A percentile compares a stretch with the other conserved stretches of the same genome.
Conservation (phyloP, 2,113 vertebrate species). For the Callipepla squamata region DNA sequence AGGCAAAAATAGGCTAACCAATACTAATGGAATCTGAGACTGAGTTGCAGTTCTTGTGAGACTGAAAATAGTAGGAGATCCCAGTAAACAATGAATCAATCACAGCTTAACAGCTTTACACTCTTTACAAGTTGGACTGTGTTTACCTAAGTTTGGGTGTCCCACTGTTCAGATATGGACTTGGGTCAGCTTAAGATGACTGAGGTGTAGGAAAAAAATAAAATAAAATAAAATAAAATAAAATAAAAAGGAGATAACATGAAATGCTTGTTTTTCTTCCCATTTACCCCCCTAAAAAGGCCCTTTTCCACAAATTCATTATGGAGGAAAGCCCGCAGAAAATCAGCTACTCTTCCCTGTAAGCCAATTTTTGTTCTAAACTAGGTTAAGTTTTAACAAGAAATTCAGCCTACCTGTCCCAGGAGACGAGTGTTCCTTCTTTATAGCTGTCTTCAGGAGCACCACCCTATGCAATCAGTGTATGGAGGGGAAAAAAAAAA, state of each 20-base stretch:
- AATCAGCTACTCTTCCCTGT: not conserved
- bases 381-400: not conserved
- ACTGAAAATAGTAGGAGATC: not conserved
- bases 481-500: not conserved
- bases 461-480: constrained; percentile 78
- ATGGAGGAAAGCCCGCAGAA: not conserved
- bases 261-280: not conserved
- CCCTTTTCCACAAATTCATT: not conserved
- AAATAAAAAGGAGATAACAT: not conserved
- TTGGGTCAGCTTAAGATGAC: not conserved
- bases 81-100: not conserved
- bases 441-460: constrained; percentile 84
- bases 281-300: not conserved
- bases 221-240: not conserved
- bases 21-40: not conserved
- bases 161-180: not conserved
- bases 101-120: not conserved
- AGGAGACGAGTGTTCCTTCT: constrained; percentile 80
- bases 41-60: not conserved
- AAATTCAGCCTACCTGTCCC: constrained; percentile 81
- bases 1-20: not conserved
- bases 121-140: not conserved
- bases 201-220: not conserved
- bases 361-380: not conserved
- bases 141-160: not conserved